Evolutionary conservation across 2,888 invertebrate species (phyloP).

Genomic region (Brenthis ino): DNA sequence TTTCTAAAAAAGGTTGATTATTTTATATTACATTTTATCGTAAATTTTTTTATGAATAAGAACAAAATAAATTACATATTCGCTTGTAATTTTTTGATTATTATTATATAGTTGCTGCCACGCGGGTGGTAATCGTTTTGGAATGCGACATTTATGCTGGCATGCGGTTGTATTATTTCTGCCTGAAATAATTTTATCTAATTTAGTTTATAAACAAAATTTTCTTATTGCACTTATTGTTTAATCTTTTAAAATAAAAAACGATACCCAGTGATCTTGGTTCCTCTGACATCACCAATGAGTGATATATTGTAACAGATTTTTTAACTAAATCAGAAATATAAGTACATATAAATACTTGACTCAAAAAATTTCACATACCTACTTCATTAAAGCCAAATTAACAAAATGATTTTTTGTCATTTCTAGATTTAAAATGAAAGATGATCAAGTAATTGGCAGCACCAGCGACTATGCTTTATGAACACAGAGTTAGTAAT

Average conservation of each 20-base stretch:
- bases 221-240: neutral
- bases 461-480: neutral
- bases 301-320: constrained; percentile 26
- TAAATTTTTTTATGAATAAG: neutral
- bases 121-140: constrained; percentile 50
- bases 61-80: constrained; percentile 9
- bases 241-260: neutral
- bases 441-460: constrained; percentile 6
- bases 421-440: constrained; percentile 14
- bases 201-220: neutral
- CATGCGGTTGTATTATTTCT: constrained; percentile 42
- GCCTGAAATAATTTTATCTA: constrained; percentile 43
- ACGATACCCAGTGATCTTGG: constrained; percentile 50
- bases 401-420: constrained; percentile 5
- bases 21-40: neutral
- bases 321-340: constrained; percentile 15
- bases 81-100: constrained; percentile 10
- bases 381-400: constrained; percentile 2
- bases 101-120: constrained; percentile 34
- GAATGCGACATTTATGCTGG: constrained; percentile 57
- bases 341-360: neutral
- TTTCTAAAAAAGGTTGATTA: constrained; percentile 17
- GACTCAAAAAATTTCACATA: constrained; percentile 4
- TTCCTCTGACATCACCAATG: constrained; percentile 36
- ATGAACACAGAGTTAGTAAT: too few relatives aligned